These are phyloP conservation scores for Bovichtus diacanthus DNA, from an alignment of 2,797 vertebrate species.

Conservation along the genomic window DNA sequence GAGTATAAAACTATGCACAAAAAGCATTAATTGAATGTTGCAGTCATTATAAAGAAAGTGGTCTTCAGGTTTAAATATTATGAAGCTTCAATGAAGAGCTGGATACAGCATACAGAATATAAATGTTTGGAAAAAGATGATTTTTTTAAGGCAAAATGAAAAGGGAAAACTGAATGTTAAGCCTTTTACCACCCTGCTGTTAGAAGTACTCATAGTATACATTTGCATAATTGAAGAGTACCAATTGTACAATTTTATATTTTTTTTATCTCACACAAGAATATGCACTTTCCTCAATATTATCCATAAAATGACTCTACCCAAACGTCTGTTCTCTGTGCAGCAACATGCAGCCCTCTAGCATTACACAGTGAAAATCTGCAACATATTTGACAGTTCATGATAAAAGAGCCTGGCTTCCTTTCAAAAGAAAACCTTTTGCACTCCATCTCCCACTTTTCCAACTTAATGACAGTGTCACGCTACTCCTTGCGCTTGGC, in stretches of 20 bases:
- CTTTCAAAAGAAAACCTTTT: constrained; percentile 53
- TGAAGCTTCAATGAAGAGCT: neutral
- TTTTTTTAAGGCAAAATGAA: neutral
- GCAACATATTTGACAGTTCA: constrained; percentile 40
- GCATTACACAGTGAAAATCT: constrained; percentile 14
- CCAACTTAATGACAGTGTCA: constrained; percentile 65
- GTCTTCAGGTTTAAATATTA: neutral
- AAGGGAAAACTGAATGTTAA: neutral
- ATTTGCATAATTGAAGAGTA: neutral
- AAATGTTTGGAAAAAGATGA: neutral
- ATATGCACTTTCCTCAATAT: neutral
- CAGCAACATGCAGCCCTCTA: neutral
- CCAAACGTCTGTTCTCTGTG: constrained; percentile 16
- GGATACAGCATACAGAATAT: neutral
- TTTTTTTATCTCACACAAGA: neutral
- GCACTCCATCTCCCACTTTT: constrained; percentile 52
- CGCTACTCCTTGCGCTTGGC: constrained; percentile 43
- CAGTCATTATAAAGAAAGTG: neutral
- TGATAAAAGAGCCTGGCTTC: constrained; percentile 45
- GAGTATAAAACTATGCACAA: neutral
- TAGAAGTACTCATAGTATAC: neutral
- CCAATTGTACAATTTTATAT: neutral
- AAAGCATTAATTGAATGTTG: neutral
- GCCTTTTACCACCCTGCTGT: neutral
- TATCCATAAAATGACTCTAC: neutral